Base-by-base conservation (phyloP, 2,113 vertebrate genomes). In the Haemorhous mexicanus region DNA sequence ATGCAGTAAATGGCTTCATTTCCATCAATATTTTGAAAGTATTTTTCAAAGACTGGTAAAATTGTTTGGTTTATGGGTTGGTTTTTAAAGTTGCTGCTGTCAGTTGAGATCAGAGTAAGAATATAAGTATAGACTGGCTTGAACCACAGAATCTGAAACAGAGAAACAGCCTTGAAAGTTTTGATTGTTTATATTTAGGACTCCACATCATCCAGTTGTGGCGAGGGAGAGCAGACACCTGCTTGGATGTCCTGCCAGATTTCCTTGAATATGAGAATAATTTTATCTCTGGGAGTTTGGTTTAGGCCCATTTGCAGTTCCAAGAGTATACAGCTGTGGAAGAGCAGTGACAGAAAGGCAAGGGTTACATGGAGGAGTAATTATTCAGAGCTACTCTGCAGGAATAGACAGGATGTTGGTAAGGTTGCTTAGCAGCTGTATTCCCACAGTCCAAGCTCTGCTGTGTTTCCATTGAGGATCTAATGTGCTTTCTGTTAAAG, bases 401-500 rank as follows among this genome's bases (percentile, higher is more conserved):
- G 69, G 64, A 87, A 32, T 5, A 89, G 85, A 35, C 82, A 81
- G 90, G 80, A 73, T 93, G 68, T 87, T 87, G 73, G 88, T 81
- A 82, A 88, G 79, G 80, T 89, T 96, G 94, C 83, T 94, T 93
- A 93, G 93, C 93, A 96, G 90, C 83, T 93, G 68, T 72, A 58
- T 86, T 94, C 90, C 59, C 79, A 63, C 76, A 68, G 68, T 92
- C 73, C n/a, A 53, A 56, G 56, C 39, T 93, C 49, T 75, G 20
- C 68, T 86, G 32, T 86, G 61, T 89, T 92, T 89, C 72, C 49
- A 16, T 20, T 4, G 4, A 85, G 55, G 55, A 88, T 69, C 50
- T 90, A 68, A 89, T 50, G 16, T 80, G 67, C 46, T 88, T 93
- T 90, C 46, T 74, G 52, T 63, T 92, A 81, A 88, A 88, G 47